Evolutionary conservation across 2,888 invertebrate genomes (phyloP), one percentile per base, ranked within the genome.

Genomic region (Dryobotodes eremita): DNA sequence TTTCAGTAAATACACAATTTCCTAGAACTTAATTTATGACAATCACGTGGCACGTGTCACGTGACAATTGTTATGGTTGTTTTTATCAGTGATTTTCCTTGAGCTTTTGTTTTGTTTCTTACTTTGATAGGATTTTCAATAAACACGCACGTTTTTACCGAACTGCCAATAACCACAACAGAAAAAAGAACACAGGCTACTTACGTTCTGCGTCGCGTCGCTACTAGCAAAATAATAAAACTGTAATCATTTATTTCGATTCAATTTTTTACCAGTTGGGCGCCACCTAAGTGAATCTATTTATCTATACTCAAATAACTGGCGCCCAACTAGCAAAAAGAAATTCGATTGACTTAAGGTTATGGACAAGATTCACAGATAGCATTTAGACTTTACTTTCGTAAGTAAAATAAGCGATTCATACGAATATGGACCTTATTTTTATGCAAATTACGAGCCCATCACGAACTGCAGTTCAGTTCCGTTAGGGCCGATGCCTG

Each of bases 71-170:
- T 85, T 70, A 65, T 59, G 15, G 42, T 64, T 77, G 46, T 64
- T 59, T 62, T 17, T 64, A 75, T 42, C 55, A 62, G 15, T 20
- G 31, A 69, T 79, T 76, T 76, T 31, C 62, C 71, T 77, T 48
- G 61, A 68, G 53, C 48, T 71, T 72, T 50, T 59, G 66, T 71
- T 65, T 66, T 66, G 61, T 62, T 68, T 71, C 42, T 68, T 1
- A 36, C 31, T 50, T 71, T 61, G 80, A 85, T 65, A 75, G 75
- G 85, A 65, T 31, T 48, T 84, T n/a, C 20, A 68, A 71, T 71
- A 64, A 76, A 82, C 76, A 68, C 61, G 36, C 42, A 64, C 11
- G 83, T 64, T 15, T 82, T 75, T 42, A 75, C n/a, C 15, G 17
- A 36, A 42, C 20, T 59, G 17, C 23, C 36, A 66, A 46, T 57